Evolutionary conservation across 2,888 invertebrate species (phyloP), one percentile per base, ranked within the genome.

Genomic region (Dicyrtomina minuta): DNA sequence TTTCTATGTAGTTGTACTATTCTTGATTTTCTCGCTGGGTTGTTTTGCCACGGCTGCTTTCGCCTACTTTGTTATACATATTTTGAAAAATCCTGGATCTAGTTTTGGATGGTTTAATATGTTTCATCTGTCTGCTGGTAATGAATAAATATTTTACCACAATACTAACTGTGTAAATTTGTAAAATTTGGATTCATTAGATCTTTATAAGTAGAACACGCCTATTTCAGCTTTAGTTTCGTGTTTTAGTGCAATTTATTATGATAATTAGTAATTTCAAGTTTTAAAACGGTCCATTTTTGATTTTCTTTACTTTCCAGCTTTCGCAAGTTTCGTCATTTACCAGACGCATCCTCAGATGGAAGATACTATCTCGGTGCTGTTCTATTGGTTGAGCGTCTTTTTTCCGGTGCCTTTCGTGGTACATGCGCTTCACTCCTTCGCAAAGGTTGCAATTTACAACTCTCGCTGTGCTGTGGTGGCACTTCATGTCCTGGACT

Each of bases 381-480:
- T 70, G 0, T 70, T 66, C 27, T 72, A 60, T 44, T 70, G 70
- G 68, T 27, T 64, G 13, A 58, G 64, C 2, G 41, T 56, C 2
- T 70, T 70, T 1, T 70, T 72, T 17, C 72, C 72, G 8, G 58
- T 72, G 26, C 70, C 70, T 17, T 61, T 72, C n/a, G 33, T 64
- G 3, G 60, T 72, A 41, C 72, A 72, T 55, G 62, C 72, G 0
- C 53, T 72, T 10, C 70, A 56, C 33, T 39, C 44, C 13, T 72
- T 64, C n/a, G 20, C 69, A 0, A 65, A 65, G 24, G 56, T 69
- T 6, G 62, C 58, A 13, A 51, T 69, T 5, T 61, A 66, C 17
- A 65, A 65, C 17, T 55, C 55, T n/a, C 55, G 65, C 20, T 71
- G 70, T 49, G 64, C 67, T 2, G 24, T 71, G 10, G 51, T 68